Evolutionary conservation across 2,797 vertebrate genomes (phyloP).

Genomic region (Picus viridis): DNA sequence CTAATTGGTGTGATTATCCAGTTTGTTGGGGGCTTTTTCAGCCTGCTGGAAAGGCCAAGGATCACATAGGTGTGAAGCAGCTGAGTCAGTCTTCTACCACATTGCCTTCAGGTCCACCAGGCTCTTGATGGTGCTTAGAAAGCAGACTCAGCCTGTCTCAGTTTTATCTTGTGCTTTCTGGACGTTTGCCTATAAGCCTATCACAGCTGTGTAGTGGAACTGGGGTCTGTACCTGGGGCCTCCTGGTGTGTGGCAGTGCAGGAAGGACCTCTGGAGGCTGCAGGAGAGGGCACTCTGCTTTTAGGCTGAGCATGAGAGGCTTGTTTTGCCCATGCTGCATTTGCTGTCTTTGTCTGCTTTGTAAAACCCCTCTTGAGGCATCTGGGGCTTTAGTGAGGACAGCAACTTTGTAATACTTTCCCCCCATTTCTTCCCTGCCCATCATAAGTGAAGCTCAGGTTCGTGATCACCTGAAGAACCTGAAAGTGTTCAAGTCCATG

Average conservation of each 20-base stretch:
- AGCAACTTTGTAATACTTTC: background rate
- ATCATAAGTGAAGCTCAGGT: too few relatives aligned
- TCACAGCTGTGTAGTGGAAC: background rate
- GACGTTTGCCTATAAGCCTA: accelerated
- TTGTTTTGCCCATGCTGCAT: background rate
- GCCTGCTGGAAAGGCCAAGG: slow-evolving; percentile 16
- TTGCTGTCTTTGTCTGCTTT: background rate
- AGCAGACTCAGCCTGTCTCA: background rate
- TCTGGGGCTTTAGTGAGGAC: background rate
- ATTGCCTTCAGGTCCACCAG: background rate
- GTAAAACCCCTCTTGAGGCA: background rate
- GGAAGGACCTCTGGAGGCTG: background rate
- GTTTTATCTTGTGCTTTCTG: background rate
- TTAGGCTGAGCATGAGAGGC: background rate
- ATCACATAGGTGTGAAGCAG: background rate
- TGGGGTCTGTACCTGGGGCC: background rate
- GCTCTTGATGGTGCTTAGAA: background rate
- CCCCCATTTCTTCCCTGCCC: background rate
- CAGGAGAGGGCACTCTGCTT: background rate
- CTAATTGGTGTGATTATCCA: background rate
- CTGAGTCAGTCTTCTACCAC: background rate
- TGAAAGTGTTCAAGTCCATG: too few relatives aligned
- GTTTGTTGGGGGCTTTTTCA: background rate
- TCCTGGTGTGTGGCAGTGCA: background rate
- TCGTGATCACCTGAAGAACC: too few relatives aligned